A percentile compares a stretch with the other conserved stretches of the same genome.
Conservation (phyloP, 2,113 vertebrate genomes). For the Bungarus multicinctus region DNA sequence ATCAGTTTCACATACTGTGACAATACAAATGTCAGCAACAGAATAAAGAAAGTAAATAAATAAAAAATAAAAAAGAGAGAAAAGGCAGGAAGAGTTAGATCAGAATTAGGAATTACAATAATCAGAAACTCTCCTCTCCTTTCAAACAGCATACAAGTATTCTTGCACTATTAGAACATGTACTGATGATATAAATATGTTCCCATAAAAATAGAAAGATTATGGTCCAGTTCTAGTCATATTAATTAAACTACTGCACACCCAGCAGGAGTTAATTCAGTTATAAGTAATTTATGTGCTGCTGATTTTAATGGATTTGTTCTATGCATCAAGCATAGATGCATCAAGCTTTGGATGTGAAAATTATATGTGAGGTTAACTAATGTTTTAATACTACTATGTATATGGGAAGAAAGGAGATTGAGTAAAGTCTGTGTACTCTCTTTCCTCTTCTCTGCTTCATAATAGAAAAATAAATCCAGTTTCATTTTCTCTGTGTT, state of each 20-base stretch:
- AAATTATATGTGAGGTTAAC: background rate
- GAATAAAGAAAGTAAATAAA: background rate
- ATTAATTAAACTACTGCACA: background rate
- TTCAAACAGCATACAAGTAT: background rate
- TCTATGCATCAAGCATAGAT: no score
- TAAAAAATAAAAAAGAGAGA: background rate
- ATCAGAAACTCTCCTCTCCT: background rate
- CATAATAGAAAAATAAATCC: background rate
- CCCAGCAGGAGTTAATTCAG: background rate
- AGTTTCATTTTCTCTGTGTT: background rate
- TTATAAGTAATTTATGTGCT: background rate
- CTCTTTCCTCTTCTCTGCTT: background rate
- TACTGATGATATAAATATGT: background rate
- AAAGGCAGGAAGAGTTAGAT: background rate
- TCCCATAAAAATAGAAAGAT: constrained; percentile 31
- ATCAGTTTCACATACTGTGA: constrained; percentile 56
- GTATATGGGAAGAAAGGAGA: background rate
- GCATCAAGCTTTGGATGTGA: background rate
- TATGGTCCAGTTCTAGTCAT: background rate
- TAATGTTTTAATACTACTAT: background rate
- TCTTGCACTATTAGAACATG: background rate
- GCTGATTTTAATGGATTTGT: background rate
- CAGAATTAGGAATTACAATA: background rate
- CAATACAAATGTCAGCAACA: constrained; percentile 63
- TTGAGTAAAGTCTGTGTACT: background rate